Percentiles rank a stretch among this genome's conserved stretches.
phyloP scores from a whole-genome alignment of 2,888 invertebrate species.

The Leptopterna dolabrata region DNA sequence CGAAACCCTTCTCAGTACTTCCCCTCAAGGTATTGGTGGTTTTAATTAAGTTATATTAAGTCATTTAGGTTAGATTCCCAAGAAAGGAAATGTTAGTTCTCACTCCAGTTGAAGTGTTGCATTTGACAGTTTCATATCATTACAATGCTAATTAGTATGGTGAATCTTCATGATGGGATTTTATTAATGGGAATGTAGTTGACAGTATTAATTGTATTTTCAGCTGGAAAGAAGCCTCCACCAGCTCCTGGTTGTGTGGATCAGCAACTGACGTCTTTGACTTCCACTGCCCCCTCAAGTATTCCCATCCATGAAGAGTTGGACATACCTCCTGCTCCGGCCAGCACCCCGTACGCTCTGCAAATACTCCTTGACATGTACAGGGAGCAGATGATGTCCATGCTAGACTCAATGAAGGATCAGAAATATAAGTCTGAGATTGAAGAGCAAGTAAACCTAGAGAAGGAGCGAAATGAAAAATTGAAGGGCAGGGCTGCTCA shows the following conservation, averaged over 20 bases:
- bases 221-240: constrained; percentile 77
- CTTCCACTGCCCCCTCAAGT: constrained; percentile 72
- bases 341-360: constrained; percentile 84
- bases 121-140: too few relatives aligned
- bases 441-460: constrained; percentile 81
- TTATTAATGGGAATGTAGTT: too few relatives aligned
- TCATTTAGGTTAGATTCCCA: too few relatives aligned
- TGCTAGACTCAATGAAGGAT: constrained; percentile 86
- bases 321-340: constrained; percentile 82
- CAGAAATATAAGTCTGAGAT: constrained; percentile 80
- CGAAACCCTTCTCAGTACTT: constrained; percentile 88
- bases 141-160: too few relatives aligned
- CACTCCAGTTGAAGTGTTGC: too few relatives aligned
- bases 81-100: too few relatives aligned
- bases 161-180: too few relatives aligned
- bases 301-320: constrained; percentile 80
- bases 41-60: too few relatives aligned
- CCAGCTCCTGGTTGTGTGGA: constrained; percentile 93
- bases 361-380: constrained; percentile 89
- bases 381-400: constrained; percentile 85
- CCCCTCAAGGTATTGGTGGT: constrained; percentile 77
- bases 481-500: constrained; percentile 87
- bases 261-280: constrained; percentile 85
- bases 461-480: constrained; percentile 85
- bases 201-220: background rate